Base-by-base conservation (phyloP, 2,113 vertebrate genomes). In the Labeo rohita region DNA sequence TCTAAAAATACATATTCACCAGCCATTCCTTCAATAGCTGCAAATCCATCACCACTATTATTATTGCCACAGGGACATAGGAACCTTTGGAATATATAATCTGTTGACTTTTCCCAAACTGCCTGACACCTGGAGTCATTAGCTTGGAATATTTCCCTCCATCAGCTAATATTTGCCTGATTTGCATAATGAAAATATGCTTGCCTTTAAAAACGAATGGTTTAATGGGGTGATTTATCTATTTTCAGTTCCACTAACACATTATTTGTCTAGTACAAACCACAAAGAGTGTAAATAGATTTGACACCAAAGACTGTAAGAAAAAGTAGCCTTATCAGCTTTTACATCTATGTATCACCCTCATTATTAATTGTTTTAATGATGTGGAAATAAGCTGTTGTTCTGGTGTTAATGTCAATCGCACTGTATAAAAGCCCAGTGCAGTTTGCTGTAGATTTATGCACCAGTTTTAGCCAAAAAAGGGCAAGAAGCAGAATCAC, bases 361-460 rank as follows among this genome's bases (percentile, higher is more conserved):
- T 83, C 23, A 3, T 87, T 81, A 88, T 88, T 90, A 88, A 85
- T 90, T 73, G 43, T 78, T 80, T 87, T 90, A 92, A 92, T 91
- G 93, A 85, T 72, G 86, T 84, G 85, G 88, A 92, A 91, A 49
- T 87, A 91, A 92, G 82, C 78, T 89, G 87, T 91, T 92, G 89
- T 92, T 86, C 85, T 72, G 23, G 5, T 56, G 52, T 16, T 52
- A 59, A 50, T 87, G 79, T 5, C 68, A 18, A 36, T 66, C 59
- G n/a, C 28, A 59, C 80, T 43, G 36, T 89, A 90, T 90, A 90
- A 90, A 90, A 91, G 73, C n/a, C 45, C 10, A 78, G 39, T 47
- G 79, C 23, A 79, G 68, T 52, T 81, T 43, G 18, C 21, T 76
- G 66, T 77, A n/a, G 74, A 34, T 43, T 13, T 80, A 10, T 21